phyloP scores from a whole-genome alignment of 2,797 vertebrate genomes.

The Podarcis siculus region DNA sequence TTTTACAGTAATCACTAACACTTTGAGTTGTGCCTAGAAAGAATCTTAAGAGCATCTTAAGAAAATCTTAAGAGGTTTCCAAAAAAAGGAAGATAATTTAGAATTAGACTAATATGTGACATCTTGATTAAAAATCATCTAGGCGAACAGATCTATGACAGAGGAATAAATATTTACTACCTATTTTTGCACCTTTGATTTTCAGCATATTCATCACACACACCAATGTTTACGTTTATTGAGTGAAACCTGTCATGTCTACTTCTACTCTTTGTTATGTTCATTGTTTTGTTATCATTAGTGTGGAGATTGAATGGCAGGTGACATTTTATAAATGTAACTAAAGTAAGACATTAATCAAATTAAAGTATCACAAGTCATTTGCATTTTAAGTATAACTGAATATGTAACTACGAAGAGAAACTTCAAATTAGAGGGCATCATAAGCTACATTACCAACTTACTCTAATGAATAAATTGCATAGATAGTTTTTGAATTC shows the following conservation, averaged over 20 bases:
- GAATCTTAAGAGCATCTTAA: too few species aligned
- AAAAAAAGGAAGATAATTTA: constrained; percentile 30
- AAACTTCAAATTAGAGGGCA: constrained; percentile 66
- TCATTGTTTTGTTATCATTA: constrained; percentile 71
- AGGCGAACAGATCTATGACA: background rate
- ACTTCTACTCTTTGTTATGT: constrained; percentile 62
- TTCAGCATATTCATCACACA: constrained; percentile 63
- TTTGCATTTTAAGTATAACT: constrained; percentile 77
- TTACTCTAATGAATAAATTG: constrained; percentile 36
- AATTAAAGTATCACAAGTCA: constrained; percentile 78
- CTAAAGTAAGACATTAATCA: constrained; percentile 76
- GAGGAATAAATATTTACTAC: constrained; percentile 42
- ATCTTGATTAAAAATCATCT: constrained; percentile 23
- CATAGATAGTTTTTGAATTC: constrained; percentile 41
- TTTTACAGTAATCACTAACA: too few species aligned
- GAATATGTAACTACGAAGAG: constrained; percentile 71
- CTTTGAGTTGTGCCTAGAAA: too few species aligned
- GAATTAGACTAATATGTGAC: background rate
- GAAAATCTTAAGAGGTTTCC: too few species aligned
- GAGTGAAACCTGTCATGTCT: constrained; percentile 71
- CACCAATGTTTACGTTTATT: constrained; percentile 44
- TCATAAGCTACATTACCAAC: constrained; percentile 52
- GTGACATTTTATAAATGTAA: constrained; percentile 79
- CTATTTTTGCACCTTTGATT: constrained; percentile 59
- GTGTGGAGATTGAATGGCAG: constrained; percentile 78